Conservation (phyloP, 2,888 invertebrate genomes). For the Miltochrista miniata region DNA sequence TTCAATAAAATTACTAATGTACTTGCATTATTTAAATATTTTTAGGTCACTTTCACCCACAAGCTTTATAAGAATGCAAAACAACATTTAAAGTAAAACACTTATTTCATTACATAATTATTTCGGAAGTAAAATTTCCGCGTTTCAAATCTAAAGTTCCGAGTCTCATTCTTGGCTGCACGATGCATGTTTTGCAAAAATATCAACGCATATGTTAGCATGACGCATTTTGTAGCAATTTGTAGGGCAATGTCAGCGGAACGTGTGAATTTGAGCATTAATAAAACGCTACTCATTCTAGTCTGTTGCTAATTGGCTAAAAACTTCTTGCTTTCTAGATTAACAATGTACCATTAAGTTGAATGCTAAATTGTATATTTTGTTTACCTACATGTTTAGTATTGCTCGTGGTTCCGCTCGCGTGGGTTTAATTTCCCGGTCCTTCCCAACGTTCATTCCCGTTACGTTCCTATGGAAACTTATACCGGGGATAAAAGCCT, state of each 20-base stretch:
- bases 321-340: neutral
- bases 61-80: neutral
- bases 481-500: too few relatives aligned
- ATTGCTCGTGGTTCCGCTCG: too few relatives aligned
- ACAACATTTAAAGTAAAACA: neutral
- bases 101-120: too few relatives aligned
- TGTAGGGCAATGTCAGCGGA: conserved; percentile 49
- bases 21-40: too few relatives aligned
- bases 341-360: conserved; percentile 4
- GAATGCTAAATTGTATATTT: neutral
- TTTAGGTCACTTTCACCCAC: too few relatives aligned
- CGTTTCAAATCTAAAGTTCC: too few relatives aligned
- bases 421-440: too few relatives aligned
- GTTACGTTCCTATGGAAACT: too few relatives aligned
- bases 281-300: conserved; percentile 15
- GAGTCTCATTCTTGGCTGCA: too few relatives aligned
- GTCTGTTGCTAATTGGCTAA: neutral
- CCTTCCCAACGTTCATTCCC: too few relatives aligned
- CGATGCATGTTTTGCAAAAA: neutral
- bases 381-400: neutral
- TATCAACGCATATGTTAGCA: conserved; percentile 33
- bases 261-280: conserved; percentile 41
- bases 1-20: too few relatives aligned
- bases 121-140: too few relatives aligned
- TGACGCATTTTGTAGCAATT: conserved; percentile 43